Base-by-base conservation (phyloP, 2,888 invertebrate species). In the Mimumesa dahlbomi region DNA sequence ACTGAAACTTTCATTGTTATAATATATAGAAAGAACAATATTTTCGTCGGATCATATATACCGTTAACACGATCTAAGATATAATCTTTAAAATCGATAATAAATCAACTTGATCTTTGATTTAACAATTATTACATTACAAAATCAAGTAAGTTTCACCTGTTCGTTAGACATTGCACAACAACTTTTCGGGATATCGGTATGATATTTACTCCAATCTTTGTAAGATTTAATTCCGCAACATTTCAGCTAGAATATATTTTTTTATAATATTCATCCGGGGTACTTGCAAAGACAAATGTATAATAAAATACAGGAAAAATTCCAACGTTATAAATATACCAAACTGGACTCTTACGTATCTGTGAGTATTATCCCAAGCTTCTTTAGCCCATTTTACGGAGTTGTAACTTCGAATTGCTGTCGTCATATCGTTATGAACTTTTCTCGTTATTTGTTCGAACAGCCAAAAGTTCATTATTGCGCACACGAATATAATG, bases 341-440 rank as follows among this genome's bases (percentile, higher is more conserved):
- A 7, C 25, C 3, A 25, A 7, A 25, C 7, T 3, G 7, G 14
- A 19, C 38, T 43, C 61, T 77, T 72, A 85, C 85, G 45, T 84
- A 84, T 82, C 64, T 77, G 3, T 85, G 85, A 36, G 85, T 85
- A 49, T 84, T 85, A 36, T 85, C 85, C 85, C 85, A 85, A 31
- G 84, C 77, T 53, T 83, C 80, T 31, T 72, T 79, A 2, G 77
- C 71, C 14, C 73, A 56, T n/a, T n/a, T n/a, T n/a, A n/a, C n/a
- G 2, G 75, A 75, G 7, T 73, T 71, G 52, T 85, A 85, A 54
- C 75, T 81, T 7, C 72, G 54, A 14, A 85, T 82, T 2, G 84
- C 66, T 16, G 49, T 61, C 4, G 40, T 31, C 85, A 85, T 85
- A 3, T 85, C 84, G n/a, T 66, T 59, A 1, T 79, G 81, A 50